Evolutionary conservation across 2,797 vertebrate genomes (phyloP), one percentile per base, ranked within the genome.

Genomic region (Loris lydekkerianus): DNA sequence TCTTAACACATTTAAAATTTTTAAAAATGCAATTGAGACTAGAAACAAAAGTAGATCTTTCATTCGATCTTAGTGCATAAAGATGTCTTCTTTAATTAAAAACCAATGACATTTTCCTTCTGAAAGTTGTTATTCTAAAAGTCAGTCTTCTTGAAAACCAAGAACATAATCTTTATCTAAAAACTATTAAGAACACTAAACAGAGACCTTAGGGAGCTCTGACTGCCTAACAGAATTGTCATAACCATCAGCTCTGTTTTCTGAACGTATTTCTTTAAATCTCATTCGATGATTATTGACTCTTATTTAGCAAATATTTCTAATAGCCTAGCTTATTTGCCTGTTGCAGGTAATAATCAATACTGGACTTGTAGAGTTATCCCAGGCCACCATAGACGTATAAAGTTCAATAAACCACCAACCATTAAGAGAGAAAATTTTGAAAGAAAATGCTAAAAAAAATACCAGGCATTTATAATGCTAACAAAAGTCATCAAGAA

Each of bases 31-130:
- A 70, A n/a, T 70, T 81, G 31, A 87, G 49, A 40, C 46, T n/a
- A n/a, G 73, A 89, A 83, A n/a, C 10, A 86, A 91, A 94, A 70
- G 18, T 46, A 78, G 37, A 43, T 14, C 84, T 82, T 72, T 86
- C 7, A 77, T 87, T 97, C 23, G 10, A 1, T 93, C n/a, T 92
- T 93, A 78, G 27, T 67, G 9, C 56, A 72, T 31, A 91, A 93
- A 93, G 20, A 75, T 75, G 18, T 40, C 37, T 72, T 92, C 8
- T 90, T 93, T 29, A 65, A 80, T 84, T 73, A 77, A 63, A 78
- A 96, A 70, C 8, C 61, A 90, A 20, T 82, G 81, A 86, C 27
- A 84, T 75, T 97, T 76, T 93, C 29, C 31, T 78, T 89, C 84
- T 37, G 27, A 85, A 89, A 93, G 17, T 58, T 65, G 1, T 86